phyloP scores from a whole-genome alignment of 2,113 vertebrate species.

The Alaudala cheleensis region DNA sequence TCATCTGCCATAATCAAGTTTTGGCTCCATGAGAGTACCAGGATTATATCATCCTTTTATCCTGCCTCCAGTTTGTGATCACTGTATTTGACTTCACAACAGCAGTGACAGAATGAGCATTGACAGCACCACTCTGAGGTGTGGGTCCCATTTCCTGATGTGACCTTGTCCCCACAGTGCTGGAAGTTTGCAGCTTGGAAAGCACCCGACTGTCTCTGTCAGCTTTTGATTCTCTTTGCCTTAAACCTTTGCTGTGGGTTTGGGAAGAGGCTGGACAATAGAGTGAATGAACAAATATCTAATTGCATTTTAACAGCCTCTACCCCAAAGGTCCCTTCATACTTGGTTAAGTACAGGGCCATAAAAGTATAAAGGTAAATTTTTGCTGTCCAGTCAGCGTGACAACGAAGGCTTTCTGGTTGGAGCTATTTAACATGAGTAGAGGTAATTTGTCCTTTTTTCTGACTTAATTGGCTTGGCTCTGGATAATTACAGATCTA shows the following conservation, averaged over 20 bases:
- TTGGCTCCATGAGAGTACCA: neutral
- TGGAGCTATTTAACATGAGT: neutral
- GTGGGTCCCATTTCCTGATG: neutral
- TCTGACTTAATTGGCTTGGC: neutral
- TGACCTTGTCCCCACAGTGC: neutral
- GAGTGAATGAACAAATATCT: neutral
- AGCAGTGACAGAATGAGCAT: accelerated
- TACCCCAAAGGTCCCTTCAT: neutral
- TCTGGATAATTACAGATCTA: conserved; percentile 19
- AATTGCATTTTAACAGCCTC: neutral
- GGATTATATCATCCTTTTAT: neutral
- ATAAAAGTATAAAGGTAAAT: neutral
- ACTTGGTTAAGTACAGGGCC: neutral
- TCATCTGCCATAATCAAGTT: neutral
- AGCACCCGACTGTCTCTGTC: accelerated
- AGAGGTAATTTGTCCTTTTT: neutral
- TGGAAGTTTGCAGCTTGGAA: neutral
- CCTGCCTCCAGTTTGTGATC: neutral
- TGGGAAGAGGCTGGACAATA: neutral
- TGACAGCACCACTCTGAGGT: accelerated
- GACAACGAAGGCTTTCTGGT: neutral
- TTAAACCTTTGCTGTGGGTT: neutral
- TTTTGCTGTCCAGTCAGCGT: neutral
- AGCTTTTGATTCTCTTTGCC: neutral
- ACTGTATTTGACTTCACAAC: accelerated